Conservation (phyloP, 2,888 invertebrate species). For the Priapulus caudatus region DNA sequence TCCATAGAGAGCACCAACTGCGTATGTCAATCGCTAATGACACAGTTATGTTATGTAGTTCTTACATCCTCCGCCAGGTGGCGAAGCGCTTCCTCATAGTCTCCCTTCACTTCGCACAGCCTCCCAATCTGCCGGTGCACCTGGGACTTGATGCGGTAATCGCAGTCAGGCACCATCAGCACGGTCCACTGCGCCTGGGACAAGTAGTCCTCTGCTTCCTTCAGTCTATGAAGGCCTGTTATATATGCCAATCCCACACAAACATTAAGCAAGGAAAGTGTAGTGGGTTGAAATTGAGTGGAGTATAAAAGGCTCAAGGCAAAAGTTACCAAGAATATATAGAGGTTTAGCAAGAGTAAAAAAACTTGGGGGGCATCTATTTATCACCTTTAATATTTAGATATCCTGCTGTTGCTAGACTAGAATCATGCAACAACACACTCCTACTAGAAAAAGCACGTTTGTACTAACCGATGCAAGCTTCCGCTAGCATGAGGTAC, state of each 20-base stretch:
- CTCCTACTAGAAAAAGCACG: slow-evolving; percentile 7
- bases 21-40: slow-evolving; percentile 5
- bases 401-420: too few species aligned
- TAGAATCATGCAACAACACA: too few species aligned
- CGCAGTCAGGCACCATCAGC: slow-evolving; percentile 36
- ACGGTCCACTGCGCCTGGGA: slow-evolving; percentile 40
- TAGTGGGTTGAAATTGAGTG: too few species aligned
- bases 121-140: slow-evolving; percentile 38
- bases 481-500: slow-evolving; percentile 39
- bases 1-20: not conserved
- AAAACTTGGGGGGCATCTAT: too few species aligned
- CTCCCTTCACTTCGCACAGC: slow-evolving; percentile 37
- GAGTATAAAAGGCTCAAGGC: too few species aligned
- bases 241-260: too few species aligned
- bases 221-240: slow-evolving; percentile 34
- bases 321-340: too few species aligned
- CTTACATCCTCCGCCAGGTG: slow-evolving; percentile 39
- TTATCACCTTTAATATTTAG: too few species aligned
- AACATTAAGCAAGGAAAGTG: too few species aligned
- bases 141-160: slow-evolving; percentile 37
- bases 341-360: too few species aligned
- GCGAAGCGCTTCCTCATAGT: slow-evolving; percentile 35
- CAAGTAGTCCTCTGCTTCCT: slow-evolving; percentile 38
- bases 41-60: not conserved
- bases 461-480: slow-evolving; percentile 35